Conservation (phyloP, 2,797 vertebrate species). For the Gastrophryne carolinensis region DNA sequence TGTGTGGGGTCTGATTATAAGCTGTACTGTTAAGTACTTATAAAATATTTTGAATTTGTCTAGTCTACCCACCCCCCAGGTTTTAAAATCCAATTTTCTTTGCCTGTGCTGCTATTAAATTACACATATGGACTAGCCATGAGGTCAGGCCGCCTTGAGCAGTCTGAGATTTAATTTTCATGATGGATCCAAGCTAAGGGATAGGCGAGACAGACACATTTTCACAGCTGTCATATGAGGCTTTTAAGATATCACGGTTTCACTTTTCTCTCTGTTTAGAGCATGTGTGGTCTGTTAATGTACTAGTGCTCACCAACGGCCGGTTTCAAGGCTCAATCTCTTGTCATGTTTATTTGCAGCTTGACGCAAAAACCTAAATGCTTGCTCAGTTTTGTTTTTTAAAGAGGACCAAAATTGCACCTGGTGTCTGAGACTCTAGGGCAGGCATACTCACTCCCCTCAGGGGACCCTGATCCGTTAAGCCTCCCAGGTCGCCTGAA, state of each 20-base stretch:
- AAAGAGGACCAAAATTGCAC: background rate
- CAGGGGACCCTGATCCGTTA: no score
- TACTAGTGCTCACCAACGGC: background rate
- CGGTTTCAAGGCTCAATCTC: background rate
- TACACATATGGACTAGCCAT: constrained; percentile 53
- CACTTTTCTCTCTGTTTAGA: background rate
- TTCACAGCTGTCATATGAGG: constrained; percentile 16
- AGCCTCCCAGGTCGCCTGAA: no score
- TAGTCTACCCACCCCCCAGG: no score
- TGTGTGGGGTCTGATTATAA: no score
- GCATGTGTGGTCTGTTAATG: background rate
- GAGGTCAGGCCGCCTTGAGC: constrained; percentile 72
- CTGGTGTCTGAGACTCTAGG: no score
- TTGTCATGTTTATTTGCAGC: background rate
- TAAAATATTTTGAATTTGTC: no score
- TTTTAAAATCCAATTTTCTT: background rate
- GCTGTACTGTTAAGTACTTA: no score
- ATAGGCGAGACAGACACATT: constrained; percentile 12
- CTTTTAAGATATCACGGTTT: constrained; percentile 30
- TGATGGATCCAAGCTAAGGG: constrained; percentile 29
- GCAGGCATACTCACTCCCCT: no score
- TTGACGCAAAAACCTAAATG: background rate
- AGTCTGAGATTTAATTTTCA: constrained; percentile 66
- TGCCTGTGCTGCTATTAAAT: background rate
- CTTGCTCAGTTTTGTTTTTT: background rate